Evolutionary conservation across 2,888 invertebrate genomes (phyloP).

Genomic region (Rhabditophanes sp.): DNA sequence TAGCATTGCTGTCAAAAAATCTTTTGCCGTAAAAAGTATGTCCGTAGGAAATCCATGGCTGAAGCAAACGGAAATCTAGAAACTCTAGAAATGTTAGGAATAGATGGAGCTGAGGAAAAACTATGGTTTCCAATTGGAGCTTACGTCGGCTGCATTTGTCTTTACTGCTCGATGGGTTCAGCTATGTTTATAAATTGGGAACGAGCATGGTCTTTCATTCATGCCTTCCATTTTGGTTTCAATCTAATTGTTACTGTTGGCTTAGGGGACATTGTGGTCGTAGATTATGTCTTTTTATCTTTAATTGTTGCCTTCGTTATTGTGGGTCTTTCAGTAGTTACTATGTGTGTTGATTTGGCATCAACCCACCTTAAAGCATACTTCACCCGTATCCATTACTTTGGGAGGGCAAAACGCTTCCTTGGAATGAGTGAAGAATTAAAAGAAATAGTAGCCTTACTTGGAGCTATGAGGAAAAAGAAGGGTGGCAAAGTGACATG

Average conservation of each 20-base stretch:
- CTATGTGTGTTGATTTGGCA: slow-evolving; percentile 44
- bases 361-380: slow-evolving; percentile 44
- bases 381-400: slow-evolving; percentile 44
- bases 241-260: slow-evolving; percentile 45
- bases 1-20: slow-evolving; percentile 15
- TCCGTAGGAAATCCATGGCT: slow-evolving; percentile 23
- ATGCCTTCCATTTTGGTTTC: slow-evolving; percentile 45
- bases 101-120: slow-evolving; percentile 36
- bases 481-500: slow-evolving; percentile 45
- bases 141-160: slow-evolving; percentile 43
- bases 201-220: slow-evolving; percentile 42
- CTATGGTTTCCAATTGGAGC: slow-evolving; percentile 45
- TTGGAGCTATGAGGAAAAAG: slow-evolving; percentile 43
- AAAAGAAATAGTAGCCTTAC: slow-evolving; percentile 41
- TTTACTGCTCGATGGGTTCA: slow-evolving; percentile 44
- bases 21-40: slow-evolving; percentile 19
- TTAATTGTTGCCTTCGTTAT: slow-evolving; percentile 44
- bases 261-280: slow-evolving; percentile 43
- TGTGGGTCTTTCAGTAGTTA: slow-evolving; percentile 44
- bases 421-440: slow-evolving; percentile 44
- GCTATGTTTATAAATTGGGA: slow-evolving; percentile 44
- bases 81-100: slow-evolving; percentile 27
- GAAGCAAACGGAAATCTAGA: slow-evolving; percentile 28
- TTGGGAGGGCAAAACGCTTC: slow-evolving; percentile 43
- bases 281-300: slow-evolving; percentile 39